Base-by-base conservation (phyloP, 2,797 vertebrate species). In the Staurois parvus region DNA sequence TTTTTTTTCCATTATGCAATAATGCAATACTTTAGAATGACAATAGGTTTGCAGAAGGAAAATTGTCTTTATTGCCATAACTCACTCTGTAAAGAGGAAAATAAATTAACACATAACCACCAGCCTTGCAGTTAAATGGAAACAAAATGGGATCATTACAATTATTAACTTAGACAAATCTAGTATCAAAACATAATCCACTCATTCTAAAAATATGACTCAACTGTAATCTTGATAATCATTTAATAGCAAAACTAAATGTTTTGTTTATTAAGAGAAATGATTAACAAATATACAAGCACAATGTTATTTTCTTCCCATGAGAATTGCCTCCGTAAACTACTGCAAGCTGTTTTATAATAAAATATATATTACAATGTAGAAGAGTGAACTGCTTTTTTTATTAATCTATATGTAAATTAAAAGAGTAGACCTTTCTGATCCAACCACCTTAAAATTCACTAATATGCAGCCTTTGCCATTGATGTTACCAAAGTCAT, bases 191-290 rank as follows among this genome's bases (percentile, higher is more conserved):
- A 74, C 48, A 74, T 48, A 45, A 48, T 28, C n/a, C 26, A 13
- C 19, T 56, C 19, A 56, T 45, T 29, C 28, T 15, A 10, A 15
- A 48, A 24, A 45, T 12, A 45, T 37, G 1, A 24, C 68, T 21
- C 17, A 42, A n/a, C 15, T 37, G 26, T 40, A 45, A n/a, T 26
- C 19, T 13, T 45, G 4, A 40, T 73, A 73, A 34, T 70, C 1
- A 70, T 21, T 70, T 40, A 70, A 45, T 73, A 9, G 45, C 24
- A 73, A 73, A 26, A 42, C 42, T 34, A 37, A 74, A 73, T 26
- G 42, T 26, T 24, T 15, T 48, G 19, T 72, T 26, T 13, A 10
- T 34, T 17, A 69, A 32, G 42, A n/a, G 37, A 72, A n/a, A 40
- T 72, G 12, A 13, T 42, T 42, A 42, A 72, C n/a, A 28, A 45